phyloP scores from a whole-genome alignment of 2,888 invertebrate species.

The Plebejus argus region DNA sequence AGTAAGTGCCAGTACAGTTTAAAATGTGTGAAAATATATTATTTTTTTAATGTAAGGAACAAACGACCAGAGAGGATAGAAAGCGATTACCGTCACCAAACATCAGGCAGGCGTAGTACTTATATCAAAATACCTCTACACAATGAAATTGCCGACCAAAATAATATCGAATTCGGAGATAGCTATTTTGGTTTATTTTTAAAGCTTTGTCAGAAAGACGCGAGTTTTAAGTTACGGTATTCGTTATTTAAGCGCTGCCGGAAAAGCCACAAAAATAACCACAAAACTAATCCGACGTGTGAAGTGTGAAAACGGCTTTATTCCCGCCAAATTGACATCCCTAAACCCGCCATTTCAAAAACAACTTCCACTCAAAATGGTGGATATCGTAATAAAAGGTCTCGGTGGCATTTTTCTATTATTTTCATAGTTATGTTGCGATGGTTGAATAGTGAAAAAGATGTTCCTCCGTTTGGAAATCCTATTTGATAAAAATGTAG shows the following conservation, averaged over 20 bases:
- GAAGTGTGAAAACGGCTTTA: constrained; percentile 36
- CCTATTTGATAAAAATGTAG: no score
- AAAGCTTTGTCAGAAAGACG: constrained; percentile 11
- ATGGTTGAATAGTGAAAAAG: neutral
- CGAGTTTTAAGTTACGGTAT: constrained; percentile 20
- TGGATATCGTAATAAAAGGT: constrained; percentile 41
- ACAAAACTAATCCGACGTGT: constrained; percentile 21
- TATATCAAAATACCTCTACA: neutral
- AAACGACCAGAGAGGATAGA: no score
- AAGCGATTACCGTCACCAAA: no score
- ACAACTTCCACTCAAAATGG: constrained; percentile 38
- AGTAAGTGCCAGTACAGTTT: no score
- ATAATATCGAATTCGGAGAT: constrained; percentile 7
- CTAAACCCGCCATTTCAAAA: constrained; percentile 36
- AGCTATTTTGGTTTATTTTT: constrained; percentile 24
- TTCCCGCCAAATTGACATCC: constrained; percentile 41
- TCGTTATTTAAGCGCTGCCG: constrained; percentile 21
- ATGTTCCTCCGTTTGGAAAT: neutral
- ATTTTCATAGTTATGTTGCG: constrained; percentile 18
- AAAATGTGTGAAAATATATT: neutral
- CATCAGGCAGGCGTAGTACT: no score
- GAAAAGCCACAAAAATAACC: constrained; percentile 29
- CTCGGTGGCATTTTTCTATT: constrained; percentile 36
- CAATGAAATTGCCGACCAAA: neutral
- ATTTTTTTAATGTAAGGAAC: no score